Evolutionary conservation across 2,113 vertebrate genomes (phyloP).

Genomic region (Haliaeetus leucogaster): DNA sequence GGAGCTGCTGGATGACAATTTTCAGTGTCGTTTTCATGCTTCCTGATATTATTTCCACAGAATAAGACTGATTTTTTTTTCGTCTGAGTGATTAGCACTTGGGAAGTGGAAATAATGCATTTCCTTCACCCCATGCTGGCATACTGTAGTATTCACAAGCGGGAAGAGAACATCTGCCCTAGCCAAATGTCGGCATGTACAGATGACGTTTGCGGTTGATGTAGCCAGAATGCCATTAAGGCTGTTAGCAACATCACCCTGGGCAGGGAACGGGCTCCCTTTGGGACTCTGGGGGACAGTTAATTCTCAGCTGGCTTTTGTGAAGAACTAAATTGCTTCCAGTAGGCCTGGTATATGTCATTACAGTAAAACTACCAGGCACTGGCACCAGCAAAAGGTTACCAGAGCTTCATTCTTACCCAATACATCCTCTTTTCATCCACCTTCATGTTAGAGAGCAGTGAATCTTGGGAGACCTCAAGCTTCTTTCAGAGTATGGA

Average conservation of each 20-base stretch:
- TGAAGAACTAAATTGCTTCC: neutral
- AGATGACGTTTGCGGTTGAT: neutral
- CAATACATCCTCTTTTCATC: fast-evolving
- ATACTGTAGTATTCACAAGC: neutral
- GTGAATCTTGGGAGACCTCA: neutral
- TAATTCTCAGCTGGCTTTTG: neutral
- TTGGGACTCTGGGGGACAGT: neutral
- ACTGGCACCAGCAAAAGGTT: neutral
- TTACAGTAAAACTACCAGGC: neutral
- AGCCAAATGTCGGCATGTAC: neutral
- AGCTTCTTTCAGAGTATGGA: neutral
- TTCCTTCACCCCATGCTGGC: neutral
- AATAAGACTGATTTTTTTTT: neutral
- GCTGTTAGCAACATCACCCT: neutral
- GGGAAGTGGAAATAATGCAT: neutral
- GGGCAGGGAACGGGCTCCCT: neutral
- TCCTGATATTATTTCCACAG: neutral
- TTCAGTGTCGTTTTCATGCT: neutral
- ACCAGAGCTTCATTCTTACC: neutral
- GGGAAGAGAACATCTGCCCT: neutral
- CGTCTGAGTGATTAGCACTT: neutral
- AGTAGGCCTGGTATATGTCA: neutral
- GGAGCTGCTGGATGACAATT: neutral
- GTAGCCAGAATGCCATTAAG: neutral
- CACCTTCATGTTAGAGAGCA: neutral